phyloP scores from a whole-genome alignment of 1,140 invertebrate species.

The Philotrypesis tridentata region DNA sequence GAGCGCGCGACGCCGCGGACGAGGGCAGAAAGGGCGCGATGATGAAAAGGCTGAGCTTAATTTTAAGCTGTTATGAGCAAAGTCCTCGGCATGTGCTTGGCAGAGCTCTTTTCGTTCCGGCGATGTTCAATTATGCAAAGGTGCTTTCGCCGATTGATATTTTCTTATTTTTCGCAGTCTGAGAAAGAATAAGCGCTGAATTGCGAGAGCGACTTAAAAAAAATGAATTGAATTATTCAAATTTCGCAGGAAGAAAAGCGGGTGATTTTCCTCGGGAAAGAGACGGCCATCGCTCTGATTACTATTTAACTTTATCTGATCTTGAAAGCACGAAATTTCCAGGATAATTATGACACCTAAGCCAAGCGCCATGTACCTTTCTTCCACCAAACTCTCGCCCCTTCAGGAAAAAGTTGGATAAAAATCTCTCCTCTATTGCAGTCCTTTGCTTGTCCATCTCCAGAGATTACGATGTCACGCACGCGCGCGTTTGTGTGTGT shows the following conservation, averaged over 20 bases:
- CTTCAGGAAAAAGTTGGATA: not conserved
- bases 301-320: not conserved
- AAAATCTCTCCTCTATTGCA: not conserved
- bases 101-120: not conserved
- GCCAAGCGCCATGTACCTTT: not conserved
- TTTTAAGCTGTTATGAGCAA: not conserved
- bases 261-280: no score
- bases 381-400: not conserved
- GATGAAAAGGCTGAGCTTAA: not conserved
- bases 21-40: not conserved
- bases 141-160: not conserved
- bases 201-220: not conserved
- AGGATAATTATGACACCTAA: not conserved
- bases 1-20: not conserved
- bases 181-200: no score
- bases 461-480: conserved; percentile 35
- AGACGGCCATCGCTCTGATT: not conserved
- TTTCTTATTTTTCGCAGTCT: not conserved
- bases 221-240: not conserved
- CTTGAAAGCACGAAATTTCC: not conserved
- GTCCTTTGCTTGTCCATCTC: not conserved
- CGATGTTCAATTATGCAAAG: not conserved
- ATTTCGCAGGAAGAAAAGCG: not conserved
- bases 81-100: not conserved
- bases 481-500: not conserved